Base-by-base conservation (phyloP, 1,140 invertebrate species). In the Colletes latitarsis region DNA sequence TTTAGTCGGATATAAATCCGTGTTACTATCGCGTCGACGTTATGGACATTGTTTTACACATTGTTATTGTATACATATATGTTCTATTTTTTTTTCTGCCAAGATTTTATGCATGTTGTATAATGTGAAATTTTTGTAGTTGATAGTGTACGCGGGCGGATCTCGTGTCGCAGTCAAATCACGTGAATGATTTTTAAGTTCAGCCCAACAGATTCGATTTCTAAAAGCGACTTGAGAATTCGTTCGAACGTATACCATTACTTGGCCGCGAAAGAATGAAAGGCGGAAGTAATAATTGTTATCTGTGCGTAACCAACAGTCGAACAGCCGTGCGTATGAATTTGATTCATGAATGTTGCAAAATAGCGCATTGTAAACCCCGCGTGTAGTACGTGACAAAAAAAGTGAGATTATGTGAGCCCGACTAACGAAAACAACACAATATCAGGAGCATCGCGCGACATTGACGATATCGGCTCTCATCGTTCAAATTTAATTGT, bases 41-140 rank as follows among this genome's bases (percentile, higher is more conserved):
- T 77, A 77, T 52, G 60, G 52, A 73, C 63, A 73, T 79, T 64
- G 60, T 79, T 79, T 79, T 79, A 79, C 60, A 52, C 41, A 53
- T 71, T 79, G 77, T 79, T 79, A 72, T 73, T 41, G 10, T 73
- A 73, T 79, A 64, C n/a, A 73, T 73, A 79, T 78, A 78, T 64
- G 63, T 73, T 79, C 46, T 41, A 58, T 71, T 68, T 52, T 69
- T 69, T 55, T 52, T 67, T 69, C 57, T 62, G 21, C 75, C 57
- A 43, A 79, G 77, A 79, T 79, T 79, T 79, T 79, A 79, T 64
- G 77, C 60, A 79, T 71, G 69, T 79, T 79, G 69, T 79, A 66
- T 63, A 79, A 57, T 79, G 46, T 79, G 39, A 79, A 79, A 64
- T 64, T 79, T 79, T 78, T 78, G 39, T 78, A 78, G 76, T 63